Conservation (phyloP, 2,888 invertebrate genomes). For the Megastigmus dorsalis region DNA sequence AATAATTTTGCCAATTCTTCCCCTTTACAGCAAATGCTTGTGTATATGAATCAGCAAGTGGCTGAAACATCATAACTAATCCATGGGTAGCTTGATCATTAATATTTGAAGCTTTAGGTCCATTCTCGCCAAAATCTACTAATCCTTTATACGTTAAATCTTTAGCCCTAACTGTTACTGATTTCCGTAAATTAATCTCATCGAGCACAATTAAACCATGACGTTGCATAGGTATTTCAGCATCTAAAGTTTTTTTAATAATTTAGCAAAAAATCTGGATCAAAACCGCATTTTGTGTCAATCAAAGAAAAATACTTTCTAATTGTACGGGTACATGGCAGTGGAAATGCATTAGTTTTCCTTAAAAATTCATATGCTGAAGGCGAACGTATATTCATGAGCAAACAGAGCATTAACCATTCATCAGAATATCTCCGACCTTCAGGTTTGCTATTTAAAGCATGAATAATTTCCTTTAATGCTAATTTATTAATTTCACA, state of each 20-base stretch:
- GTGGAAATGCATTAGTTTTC: neutral
- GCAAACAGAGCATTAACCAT: slow-evolving; percentile 54
- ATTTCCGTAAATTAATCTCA: slow-evolving; percentile 55
- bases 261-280: neutral
- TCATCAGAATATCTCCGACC: slow-evolving; percentile 11
- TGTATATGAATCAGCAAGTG: neutral
- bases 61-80: neutral
- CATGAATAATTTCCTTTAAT: neutral
- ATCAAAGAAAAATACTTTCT: neutral
- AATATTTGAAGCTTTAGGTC: neutral
- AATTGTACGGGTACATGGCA: neutral
- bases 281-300: neutral
- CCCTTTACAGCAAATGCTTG: neutral
- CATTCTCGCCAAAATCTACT: slow-evolving; percentile 54
- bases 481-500: neutral
- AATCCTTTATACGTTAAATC: slow-evolving; percentile 54
- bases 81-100: neutral
- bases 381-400: slow-evolving; percentile 56
- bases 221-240: too few relatives aligned
- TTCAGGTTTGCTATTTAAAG: neutral
- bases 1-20: neutral
- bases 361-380: slow-evolving; percentile 1
- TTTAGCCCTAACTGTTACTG: slow-evolving; percentile 48
- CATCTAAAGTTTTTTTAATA: too few relatives aligned
- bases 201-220: slow-evolving; percentile 29